Percentiles rank a stretch among this genome's conserved stretches.
Evolutionary conservation across 2,888 invertebrate genomes (phyloP).

Genomic region (Eupithecia exiguata): DNA sequence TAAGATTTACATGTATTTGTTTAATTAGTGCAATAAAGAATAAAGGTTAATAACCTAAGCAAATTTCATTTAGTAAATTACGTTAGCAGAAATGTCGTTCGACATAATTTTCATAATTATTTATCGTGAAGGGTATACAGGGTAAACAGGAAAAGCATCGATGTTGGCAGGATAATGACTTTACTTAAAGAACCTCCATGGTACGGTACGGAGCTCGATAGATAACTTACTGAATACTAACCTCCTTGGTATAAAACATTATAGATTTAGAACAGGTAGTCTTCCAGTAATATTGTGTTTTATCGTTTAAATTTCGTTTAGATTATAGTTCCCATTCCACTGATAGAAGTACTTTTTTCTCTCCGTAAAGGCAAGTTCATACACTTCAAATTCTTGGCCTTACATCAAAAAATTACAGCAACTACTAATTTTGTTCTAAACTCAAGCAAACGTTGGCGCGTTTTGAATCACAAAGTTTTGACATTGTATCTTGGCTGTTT

Average conservation of each 20-base stretch:
- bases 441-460: background rate
- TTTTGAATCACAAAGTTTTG: background rate
- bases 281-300: background rate
- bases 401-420: background rate
- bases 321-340: background rate
- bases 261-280: background rate
- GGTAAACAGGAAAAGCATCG: background rate
- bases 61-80: background rate
- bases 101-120: background rate
- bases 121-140: background rate
- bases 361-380: too few relatives aligned
- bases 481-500: constrained; percentile 1
- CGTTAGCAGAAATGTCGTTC: background rate
- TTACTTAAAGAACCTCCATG: background rate
- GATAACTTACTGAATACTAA: background rate
- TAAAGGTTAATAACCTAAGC: too few relatives aligned
- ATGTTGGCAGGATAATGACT: background rate
- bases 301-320: background rate
- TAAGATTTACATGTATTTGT: too few relatives aligned
- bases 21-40: too few relatives aligned
- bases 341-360: background rate
- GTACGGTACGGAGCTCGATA: background rate
- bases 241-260: background rate
- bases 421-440: background rate
- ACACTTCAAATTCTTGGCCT: background rate